These are phyloP conservation scores for Zootoca vivipara DNA, from an alignment of 2,113 vertebrate genomes.

Conservation along the genomic window DNA sequence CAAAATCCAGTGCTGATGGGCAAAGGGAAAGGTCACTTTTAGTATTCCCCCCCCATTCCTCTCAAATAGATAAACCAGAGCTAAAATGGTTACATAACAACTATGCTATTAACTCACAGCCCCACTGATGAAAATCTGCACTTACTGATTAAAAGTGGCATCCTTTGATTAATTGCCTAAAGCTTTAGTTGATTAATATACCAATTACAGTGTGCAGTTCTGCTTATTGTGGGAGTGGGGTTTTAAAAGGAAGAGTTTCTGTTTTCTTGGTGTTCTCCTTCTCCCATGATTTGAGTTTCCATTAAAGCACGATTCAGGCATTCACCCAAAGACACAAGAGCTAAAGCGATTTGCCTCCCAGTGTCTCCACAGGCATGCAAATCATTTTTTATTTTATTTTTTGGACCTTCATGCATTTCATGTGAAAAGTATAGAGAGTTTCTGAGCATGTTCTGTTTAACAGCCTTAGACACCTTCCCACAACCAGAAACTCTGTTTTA, in stretches of 20 bases:
- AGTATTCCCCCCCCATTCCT: neutral
- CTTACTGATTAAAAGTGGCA: constrained; percentile 7
- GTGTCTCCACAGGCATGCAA: no score
- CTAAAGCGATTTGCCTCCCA: no score
- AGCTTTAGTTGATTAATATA: neutral
- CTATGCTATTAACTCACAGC: neutral
- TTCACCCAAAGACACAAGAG: no score
- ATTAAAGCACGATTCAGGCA: no score
- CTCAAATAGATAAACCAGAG: neutral
- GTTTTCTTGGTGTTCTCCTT: neutral
- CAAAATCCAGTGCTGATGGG: neutral
- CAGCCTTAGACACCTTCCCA: no score
- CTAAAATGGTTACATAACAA: neutral
- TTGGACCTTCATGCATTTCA: no score
- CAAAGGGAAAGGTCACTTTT: neutral
- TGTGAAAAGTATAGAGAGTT: no score
- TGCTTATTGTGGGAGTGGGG: neutral
- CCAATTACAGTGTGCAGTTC: neutral
- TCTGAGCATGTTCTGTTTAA: no score
- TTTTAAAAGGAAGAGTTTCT: neutral
- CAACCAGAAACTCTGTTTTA: no score
- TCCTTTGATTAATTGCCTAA: constrained; percentile 23
- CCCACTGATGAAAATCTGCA: neutral
- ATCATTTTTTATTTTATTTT: no score
- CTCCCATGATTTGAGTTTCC: neutral